Conservation (phyloP, 2,888 invertebrate genomes). For the Oscheius onirici region DNA sequence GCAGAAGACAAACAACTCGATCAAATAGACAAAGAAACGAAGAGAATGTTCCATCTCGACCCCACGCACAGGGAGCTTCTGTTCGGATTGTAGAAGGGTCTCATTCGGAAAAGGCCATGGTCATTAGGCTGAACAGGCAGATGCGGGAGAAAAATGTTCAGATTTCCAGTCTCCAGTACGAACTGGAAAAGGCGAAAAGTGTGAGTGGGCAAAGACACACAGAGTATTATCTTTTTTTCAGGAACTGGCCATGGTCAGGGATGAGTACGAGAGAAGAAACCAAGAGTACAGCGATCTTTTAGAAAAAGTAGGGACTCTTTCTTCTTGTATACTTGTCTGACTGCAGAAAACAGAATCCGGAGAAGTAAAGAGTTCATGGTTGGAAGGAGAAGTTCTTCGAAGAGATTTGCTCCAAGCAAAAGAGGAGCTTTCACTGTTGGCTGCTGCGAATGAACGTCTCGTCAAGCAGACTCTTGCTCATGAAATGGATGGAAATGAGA, state of each 20-base stretch:
- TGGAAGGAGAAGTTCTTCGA: conserved; percentile 36
- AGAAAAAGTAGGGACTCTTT: background rate
- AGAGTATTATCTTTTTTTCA: background rate
- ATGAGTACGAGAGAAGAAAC: background rate
- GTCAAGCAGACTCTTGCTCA: conserved; percentile 53
- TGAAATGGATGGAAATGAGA: conserved; percentile 39
- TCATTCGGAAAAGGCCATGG: conserved; percentile 54
- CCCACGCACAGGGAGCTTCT: background rate
- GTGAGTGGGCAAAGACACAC: conserved; percentile 22
- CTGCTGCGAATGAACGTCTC: conserved; percentile 60
- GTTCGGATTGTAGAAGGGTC: conserved; percentile 16
- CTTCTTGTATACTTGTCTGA: background rate
- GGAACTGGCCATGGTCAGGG: background rate
- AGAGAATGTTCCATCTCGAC: no score
- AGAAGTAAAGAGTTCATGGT: background rate
- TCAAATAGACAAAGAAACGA: background rate
- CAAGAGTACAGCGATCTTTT: background rate
- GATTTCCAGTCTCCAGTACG: conserved; percentile 44
- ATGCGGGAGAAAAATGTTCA: conserved; percentile 51
- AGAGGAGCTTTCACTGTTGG: conserved; percentile 58
- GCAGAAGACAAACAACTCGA: background rate
- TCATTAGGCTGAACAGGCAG: conserved; percentile 54
- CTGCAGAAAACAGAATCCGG: background rate
- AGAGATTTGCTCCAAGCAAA: conserved; percentile 45
- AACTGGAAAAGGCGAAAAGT: conserved; percentile 45